phyloP scores from a whole-genome alignment of 2,797 vertebrate species.

The Anableps anableps region DNA sequence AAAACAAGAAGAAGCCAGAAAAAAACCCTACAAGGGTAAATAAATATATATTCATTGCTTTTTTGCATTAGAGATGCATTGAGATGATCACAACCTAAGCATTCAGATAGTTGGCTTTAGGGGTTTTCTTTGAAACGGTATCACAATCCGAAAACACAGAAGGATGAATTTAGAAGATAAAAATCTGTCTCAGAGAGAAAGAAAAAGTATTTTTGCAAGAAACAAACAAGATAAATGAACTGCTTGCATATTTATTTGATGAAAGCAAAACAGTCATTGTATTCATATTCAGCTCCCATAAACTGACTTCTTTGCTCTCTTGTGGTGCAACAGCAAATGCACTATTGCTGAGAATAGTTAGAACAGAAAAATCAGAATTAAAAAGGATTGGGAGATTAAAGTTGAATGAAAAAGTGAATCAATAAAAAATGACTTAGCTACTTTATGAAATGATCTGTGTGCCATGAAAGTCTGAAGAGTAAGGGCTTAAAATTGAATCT shows the following conservation, averaged over 20 bases:
- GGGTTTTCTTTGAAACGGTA: constrained; percentile 31
- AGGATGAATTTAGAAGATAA: constrained; percentile 33
- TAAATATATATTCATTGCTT: constrained; percentile 7
- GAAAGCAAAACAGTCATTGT: constrained; percentile 64
- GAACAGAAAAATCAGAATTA: constrained; percentile 60
- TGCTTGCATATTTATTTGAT: constrained; percentile 68
- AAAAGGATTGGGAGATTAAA: constrained; percentile 63
- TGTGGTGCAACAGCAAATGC: not conserved
- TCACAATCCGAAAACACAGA: constrained; percentile 29
- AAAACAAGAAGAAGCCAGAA: constrained; percentile 12
- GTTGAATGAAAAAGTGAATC: constrained; percentile 62
- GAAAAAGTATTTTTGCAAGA: constrained; percentile 54
- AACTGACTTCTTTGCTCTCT: constrained; percentile 33
- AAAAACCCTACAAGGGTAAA: not conserved
- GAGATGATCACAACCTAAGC: constrained; percentile 29
- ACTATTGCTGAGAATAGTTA: constrained; percentile 31
- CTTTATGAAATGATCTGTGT: constrained; percentile 61
- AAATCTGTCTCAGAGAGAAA: constrained; percentile 41
- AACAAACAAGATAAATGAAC: constrained; percentile 53
- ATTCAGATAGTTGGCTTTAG: constrained; percentile 37
- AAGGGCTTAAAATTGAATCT: constrained; percentile 53
- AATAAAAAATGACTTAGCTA: constrained; percentile 72
- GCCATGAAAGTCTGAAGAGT: constrained; percentile 55
- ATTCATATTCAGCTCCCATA: constrained; percentile 32
- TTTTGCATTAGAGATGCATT: constrained; percentile 27